Evolutionary conservation across 2,113 vertebrate genomes (phyloP).

Genomic region (Proterorhinus semilunaris): DNA sequence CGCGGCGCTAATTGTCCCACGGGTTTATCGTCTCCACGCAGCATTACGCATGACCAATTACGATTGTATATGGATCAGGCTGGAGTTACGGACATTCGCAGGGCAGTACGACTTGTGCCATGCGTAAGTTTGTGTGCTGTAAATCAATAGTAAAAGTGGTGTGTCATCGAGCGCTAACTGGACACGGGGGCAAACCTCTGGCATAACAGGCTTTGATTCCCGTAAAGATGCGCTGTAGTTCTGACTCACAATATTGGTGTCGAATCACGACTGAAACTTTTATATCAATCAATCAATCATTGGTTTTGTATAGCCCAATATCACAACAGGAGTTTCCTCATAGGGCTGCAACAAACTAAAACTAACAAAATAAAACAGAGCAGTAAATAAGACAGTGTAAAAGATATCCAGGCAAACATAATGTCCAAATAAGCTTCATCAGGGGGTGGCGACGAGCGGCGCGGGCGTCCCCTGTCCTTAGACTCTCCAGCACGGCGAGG

Average conservation of each 20-base stretch:
- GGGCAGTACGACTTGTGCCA: neutral
- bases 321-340: too few relatives aligned
- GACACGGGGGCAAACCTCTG: neutral
- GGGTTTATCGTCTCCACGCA: neutral
- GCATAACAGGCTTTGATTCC: too few relatives aligned
- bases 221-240: neutral
- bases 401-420: too few relatives aligned
- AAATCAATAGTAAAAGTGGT: constrained; percentile 29
- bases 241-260: neutral
- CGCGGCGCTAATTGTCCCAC: neutral
- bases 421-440: too few relatives aligned
- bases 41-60: neutral
- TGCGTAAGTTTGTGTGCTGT: constrained; percentile 6
- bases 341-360: too few relatives aligned
- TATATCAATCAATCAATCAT: too few relatives aligned
- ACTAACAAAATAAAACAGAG: too few relatives aligned
- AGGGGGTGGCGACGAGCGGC: too few relatives aligned
- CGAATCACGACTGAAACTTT: neutral
- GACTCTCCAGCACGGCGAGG: too few relatives aligned
- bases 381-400: too few relatives aligned
- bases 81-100: neutral
- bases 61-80: neutral
- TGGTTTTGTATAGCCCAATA: too few relatives aligned
- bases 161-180: constrained; percentile 8
- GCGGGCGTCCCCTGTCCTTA: too few relatives aligned